Evolutionary conservation across 2,888 invertebrate species (phyloP), one percentile per base, ranked within the genome.

Genomic region (Papilio gigon): DNA sequence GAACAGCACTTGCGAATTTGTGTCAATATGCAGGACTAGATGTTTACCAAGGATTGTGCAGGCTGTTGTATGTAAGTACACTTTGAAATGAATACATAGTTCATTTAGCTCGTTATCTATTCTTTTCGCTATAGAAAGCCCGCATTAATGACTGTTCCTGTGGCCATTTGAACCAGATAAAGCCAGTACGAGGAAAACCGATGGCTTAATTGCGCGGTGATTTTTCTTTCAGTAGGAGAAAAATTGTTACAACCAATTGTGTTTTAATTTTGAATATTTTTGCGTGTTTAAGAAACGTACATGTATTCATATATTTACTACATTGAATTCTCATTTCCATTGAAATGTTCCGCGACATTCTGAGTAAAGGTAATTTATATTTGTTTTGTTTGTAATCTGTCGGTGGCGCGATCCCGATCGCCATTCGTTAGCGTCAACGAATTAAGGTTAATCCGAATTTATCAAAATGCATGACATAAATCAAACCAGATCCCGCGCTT

Each of bases 351-450:
- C 37, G 27, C 5, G 17, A 25, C 53, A 56, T 27, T 37, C n/a
- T 47, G 35, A 60, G n/a, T 47, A 56, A 40, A 61, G 9, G 53
- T 67, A 22, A 61, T 62, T 67, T 67, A 17, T 67, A 40, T 63
- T 60, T 50, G 33, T 35, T n/a, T 37, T 63, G 47, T 59, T 47
- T 65, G 50, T 53, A 53, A 65, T 61, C 65, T 56, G 65, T 69
- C 65, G 40, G 65, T 50, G 60, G 22, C 47, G 22, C 8, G 60
- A 59, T 17, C 22, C 59, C 22, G 33, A 68, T 65, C 68, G 50
- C 33, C 64, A 65, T 68, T 65, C 64, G 68, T 68, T 68, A 68
- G 64, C 68, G 68, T 59, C 40, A 64, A 68, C 40, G 61, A 69
- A 65, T 65, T 62, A 37, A 68, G 60, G 37, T 56, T 42, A 69